Percentiles rank a stretch among this genome's conserved stretches.
Conservation (phyloP, 2,888 invertebrate genomes). For the Drosophila subquinaria region DNA sequence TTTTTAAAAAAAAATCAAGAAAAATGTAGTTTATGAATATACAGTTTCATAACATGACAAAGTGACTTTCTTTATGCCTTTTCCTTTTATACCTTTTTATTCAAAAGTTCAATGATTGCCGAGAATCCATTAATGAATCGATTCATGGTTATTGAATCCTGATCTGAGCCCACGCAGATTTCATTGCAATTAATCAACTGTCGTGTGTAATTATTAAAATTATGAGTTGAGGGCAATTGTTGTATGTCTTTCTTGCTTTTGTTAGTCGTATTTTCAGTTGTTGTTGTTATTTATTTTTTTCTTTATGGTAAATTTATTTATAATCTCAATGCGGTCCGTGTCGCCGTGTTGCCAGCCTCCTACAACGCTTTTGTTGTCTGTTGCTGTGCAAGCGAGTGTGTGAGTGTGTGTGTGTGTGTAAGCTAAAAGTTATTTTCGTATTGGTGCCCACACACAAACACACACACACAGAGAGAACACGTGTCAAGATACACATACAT, state of each 20-base stretch:
- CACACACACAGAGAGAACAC: slow-evolving; percentile 23
- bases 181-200: slow-evolving; percentile 18
- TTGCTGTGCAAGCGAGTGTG: slow-evolving; percentile 34
- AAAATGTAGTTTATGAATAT: background rate
- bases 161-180: slow-evolving; percentile 19
- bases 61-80: background rate
- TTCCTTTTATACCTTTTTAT: background rate
- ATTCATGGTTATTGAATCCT: slow-evolving; percentile 16
- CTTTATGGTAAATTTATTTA: slow-evolving; percentile 63
- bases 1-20: no score
- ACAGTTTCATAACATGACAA: background rate
- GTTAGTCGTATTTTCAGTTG: slow-evolving; percentile 6
- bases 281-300: slow-evolving; percentile 15
- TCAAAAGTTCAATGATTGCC: background rate
- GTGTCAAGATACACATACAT: slow-evolving; percentile 33
- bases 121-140: slow-evolving; percentile 5
- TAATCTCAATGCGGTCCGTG: slow-evolving; percentile 58
- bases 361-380: slow-evolving; percentile 42
- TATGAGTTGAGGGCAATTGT: slow-evolving; percentile 20
- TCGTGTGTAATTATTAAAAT: slow-evolving; percentile 19
- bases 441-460: slow-evolving; percentile 31
- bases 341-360: slow-evolving; percentile 53
- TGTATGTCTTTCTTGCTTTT: background rate
- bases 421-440: slow-evolving; percentile 70
- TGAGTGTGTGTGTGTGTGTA: slow-evolving; percentile 30